Evolutionary conservation across 2,888 invertebrate genomes (phyloP).

Genomic region (Pterostichus madidus): DNA sequence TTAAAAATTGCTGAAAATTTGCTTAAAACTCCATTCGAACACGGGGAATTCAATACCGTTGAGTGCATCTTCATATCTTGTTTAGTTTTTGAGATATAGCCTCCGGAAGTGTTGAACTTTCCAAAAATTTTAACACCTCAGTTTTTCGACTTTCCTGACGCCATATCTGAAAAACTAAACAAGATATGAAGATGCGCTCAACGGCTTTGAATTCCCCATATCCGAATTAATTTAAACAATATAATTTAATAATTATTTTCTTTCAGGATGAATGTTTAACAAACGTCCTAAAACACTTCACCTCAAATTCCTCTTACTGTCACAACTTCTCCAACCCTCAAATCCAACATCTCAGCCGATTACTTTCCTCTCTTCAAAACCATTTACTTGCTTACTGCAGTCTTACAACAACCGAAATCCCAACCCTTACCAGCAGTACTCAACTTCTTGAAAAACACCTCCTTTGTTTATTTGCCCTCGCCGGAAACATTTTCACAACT

Average conservation of each 20-base stretch:
- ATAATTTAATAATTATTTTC: background rate
- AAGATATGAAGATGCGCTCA: no score
- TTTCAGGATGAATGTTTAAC: conserved; percentile 74
- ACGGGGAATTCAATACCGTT: no score
- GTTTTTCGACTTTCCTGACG: no score
- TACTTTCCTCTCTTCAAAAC: conserved; percentile 81
- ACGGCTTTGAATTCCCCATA: no score
- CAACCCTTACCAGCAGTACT: conserved; percentile 45
- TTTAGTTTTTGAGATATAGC: no score
- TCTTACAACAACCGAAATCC: conserved; percentile 67
- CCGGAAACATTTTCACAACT: conserved; percentile 73
- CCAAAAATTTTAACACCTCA: no score
- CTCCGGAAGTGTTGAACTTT: no score
- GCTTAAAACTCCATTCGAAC: no score
- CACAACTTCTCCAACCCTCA: conserved; percentile 72
- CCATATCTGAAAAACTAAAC: no score
- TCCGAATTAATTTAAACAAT: background rate
- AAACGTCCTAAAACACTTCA: conserved; percentile 72
- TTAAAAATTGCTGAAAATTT: no score
- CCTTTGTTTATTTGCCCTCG: conserved; percentile 73
- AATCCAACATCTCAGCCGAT: conserved; percentile 77
- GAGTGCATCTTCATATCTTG: no score
- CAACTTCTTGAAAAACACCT: conserved; percentile 71
- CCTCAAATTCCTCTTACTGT: conserved; percentile 72
- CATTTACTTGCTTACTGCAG: conserved; percentile 80